Evolutionary conservation across 1,140 invertebrate species (phyloP).

Genomic region (Onthophagus taurus): DNA sequence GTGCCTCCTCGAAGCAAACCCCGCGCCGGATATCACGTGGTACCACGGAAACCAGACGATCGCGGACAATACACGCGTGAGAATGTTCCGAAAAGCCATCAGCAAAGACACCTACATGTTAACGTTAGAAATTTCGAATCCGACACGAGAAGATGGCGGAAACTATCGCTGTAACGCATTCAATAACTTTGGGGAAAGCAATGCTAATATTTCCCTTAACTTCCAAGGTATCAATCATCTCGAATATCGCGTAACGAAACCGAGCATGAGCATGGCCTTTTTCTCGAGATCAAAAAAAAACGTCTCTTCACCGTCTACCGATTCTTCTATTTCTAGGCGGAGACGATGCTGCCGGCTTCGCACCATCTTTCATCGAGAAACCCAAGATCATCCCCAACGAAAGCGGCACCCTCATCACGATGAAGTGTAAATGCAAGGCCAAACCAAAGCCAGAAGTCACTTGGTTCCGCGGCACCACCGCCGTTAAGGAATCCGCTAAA

Average conservation of each 20-base stretch:
- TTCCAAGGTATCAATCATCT: constrained; percentile 81
- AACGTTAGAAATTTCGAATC: constrained; percentile 86
- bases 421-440: constrained; percentile 91
- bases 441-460: constrained; percentile 82
- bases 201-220: constrained; percentile 99
- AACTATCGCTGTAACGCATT: constrained; percentile 98
- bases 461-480: constrained; percentile 80
- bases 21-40: constrained; percentile 92
- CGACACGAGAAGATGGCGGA: constrained; percentile 90
- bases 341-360: constrained; percentile 79
- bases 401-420: constrained; percentile 86
- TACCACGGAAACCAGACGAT: constrained; percentile 81
- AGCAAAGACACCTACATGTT: constrained; percentile 86
- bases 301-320: constrained; percentile 15
- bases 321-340: constrained; percentile 55
- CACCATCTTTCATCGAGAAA: constrained; percentile 93
- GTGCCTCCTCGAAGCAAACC: constrained; percentile 89
- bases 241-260: constrained; percentile 1
- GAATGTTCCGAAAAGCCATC: constrained; percentile 75
- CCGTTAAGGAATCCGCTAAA: constrained; percentile 77
- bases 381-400: constrained; percentile 97
- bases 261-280: constrained; percentile 37
- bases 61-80: constrained; percentile 67
- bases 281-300: constrained; percentile 16
- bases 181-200: constrained; percentile 97